Percentiles rank a stretch among this genome's conserved stretches.
These are phyloP conservation scores for Folsomia candida DNA, from an alignment of 2,888 invertebrate genomes.

Conservation along the genomic window DNA sequence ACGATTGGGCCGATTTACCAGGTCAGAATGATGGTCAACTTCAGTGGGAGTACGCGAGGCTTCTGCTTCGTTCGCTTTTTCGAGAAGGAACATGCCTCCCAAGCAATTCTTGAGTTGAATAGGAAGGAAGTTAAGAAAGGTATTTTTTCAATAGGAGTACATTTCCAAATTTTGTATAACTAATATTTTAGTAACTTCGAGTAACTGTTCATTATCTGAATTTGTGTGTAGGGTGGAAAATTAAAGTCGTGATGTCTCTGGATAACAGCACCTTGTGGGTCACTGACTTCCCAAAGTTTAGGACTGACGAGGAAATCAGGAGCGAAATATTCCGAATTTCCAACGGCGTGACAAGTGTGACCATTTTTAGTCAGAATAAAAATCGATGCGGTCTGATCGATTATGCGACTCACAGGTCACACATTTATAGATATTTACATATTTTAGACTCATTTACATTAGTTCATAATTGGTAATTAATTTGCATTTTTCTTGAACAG, in stretches of 20 bases:
- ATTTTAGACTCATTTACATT: not conserved
- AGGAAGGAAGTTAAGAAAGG: not conserved
- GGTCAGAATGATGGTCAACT: slow-evolving; percentile 28
- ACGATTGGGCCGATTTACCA: slow-evolving; percentile 14
- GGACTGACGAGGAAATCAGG: slow-evolving; percentile 1
- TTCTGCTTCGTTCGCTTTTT: slow-evolving; percentile 25
- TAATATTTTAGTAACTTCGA: not conserved
- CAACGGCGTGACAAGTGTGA: slow-evolving; percentile 7
- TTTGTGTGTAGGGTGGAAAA: not conserved
- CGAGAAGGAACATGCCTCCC: not conserved
- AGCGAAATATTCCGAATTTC: not conserved
- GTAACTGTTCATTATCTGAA: not conserved
- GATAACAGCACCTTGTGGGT: slow-evolving; percentile 21
- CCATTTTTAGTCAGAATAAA: not conserved
- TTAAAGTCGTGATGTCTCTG: slow-evolving; percentile 12
- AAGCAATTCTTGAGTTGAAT: slow-evolving; percentile 4
- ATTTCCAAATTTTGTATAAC: not conserved
- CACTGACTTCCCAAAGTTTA: slow-evolving; percentile 17
- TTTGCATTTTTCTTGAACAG: not conserved
- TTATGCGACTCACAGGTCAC: not conserved
- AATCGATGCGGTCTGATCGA: not conserved
- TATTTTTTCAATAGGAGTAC: too few relatives aligned
- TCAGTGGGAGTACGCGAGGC: slow-evolving; percentile 26
- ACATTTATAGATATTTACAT: not conserved
- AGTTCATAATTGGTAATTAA: not conserved